Evolutionary conservation across 2,113 vertebrate species (phyloP).

Genomic region (Aldabrachelys gigantea): DNA sequence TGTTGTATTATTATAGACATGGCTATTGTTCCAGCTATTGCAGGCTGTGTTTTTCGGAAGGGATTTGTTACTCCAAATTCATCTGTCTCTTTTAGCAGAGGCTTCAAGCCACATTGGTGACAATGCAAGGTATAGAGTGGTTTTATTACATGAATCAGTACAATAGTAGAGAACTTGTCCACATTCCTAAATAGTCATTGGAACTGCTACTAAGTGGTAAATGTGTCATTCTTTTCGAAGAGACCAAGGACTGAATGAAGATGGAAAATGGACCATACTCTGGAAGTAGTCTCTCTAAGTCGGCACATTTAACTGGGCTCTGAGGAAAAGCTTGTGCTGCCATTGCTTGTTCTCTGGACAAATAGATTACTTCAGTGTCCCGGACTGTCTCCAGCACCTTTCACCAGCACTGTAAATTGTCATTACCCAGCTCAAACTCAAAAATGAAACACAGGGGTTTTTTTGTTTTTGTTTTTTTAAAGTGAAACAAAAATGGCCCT

Average conservation of each 20-base stretch:
- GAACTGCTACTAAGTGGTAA: neutral
- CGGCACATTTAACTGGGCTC: neutral
- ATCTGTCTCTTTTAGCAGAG: conserved; percentile 19
- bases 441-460: neutral
- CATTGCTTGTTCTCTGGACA: neutral
- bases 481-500: neutral
- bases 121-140: neutral
- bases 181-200: neutral
- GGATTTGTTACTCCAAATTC: neutral
- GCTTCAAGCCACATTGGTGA: neutral
- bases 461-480: neutral
- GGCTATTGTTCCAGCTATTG: conserved; percentile 43
- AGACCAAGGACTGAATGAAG: neutral
- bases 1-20: neutral
- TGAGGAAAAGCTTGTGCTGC: neutral
- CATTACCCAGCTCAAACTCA: conserved; percentile 42
- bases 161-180: neutral
- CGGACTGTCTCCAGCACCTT: conserved; percentile 36
- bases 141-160: neutral
- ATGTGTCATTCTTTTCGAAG: neutral
- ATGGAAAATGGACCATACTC: neutral
- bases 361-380: conserved; percentile 42
- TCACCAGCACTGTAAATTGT: conserved; percentile 38
- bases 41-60: neutral
- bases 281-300: neutral